These are phyloP conservation scores for Dendrophyllia cribrosa DNA, from an alignment of 64 coral and sea anemone species.

Conservation along the genomic window DNA sequence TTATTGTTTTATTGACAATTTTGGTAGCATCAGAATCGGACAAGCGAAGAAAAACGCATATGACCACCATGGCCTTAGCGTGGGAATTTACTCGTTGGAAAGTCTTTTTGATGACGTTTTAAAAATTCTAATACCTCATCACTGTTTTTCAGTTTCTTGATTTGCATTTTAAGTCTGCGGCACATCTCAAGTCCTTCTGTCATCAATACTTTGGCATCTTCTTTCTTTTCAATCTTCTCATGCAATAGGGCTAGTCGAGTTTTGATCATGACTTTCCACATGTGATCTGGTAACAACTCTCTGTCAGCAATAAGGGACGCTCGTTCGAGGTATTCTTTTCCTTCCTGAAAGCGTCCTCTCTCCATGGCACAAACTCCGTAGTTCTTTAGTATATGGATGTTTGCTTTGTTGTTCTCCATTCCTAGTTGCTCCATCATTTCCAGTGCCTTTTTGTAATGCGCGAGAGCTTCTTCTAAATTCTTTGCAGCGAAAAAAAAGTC, in stretches of 20 bases:
- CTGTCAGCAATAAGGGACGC: neutral
- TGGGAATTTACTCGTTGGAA: neutral
- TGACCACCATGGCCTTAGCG: too few relatives aligned
- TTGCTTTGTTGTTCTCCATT: neutral
- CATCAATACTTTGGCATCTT: neutral
- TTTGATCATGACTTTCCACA: conserved; percentile 26
- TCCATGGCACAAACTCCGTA: neutral
- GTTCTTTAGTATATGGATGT: conserved; percentile 6
- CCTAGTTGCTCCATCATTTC: neutral
- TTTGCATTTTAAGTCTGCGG: neutral
- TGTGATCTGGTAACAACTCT: conserved; percentile 9
- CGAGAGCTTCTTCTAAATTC: neutral
- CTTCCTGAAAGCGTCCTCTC: neutral
- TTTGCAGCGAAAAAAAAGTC: conserved; percentile 4
- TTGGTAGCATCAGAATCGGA: too few relatives aligned
- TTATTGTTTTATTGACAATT: too few relatives aligned
- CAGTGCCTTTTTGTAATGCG: neutral
- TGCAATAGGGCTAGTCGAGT: neutral
- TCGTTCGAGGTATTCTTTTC: neutral
- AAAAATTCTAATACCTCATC: neutral
- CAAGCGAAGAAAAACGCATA: too few relatives aligned
- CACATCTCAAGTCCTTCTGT: conserved; percentile 14
- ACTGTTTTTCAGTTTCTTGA: neutral
- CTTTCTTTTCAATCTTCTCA: neutral
- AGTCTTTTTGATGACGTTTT: neutral